These are phyloP conservation scores for Pteropus rufus DNA, from an alignment of 2,797 vertebrate species.

Conservation along the genomic window DNA sequence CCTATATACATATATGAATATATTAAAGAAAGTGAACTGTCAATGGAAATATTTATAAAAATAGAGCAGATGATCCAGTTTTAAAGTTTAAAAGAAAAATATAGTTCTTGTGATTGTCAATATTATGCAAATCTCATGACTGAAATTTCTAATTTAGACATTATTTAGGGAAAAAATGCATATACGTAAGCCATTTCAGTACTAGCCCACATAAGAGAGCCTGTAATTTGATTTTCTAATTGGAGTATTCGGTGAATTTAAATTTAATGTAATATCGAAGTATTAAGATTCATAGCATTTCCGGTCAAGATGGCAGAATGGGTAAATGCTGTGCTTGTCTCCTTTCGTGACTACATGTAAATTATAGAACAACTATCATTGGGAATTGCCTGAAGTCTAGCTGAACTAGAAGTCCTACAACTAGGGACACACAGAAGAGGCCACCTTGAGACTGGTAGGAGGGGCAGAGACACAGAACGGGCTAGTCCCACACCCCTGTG, in stretches of 20 bases:
- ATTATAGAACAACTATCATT: no score
- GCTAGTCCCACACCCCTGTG: no score
- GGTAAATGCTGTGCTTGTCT: no score
- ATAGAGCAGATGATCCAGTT: neutral
- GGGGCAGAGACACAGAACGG: no score
- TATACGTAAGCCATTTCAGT: neutral
- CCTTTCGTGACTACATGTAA: no score
- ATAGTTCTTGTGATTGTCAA: neutral
- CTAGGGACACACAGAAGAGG: no score
- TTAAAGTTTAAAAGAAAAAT: neutral
- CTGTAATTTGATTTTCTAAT: neutral
- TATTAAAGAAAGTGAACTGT: neutral
- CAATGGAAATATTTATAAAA: neutral
- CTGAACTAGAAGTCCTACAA: no score
- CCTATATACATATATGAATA: neutral
- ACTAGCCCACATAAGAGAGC: neutral
- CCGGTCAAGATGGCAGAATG: no score
- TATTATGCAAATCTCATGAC: neutral
- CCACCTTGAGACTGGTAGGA: no score
- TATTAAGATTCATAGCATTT: neutral
- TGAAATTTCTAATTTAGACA: neutral
- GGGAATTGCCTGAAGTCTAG: no score
- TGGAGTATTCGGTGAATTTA: neutral
- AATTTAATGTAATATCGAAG: neutral
- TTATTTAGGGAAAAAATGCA: neutral